These are phyloP conservation scores for Drosophila sturtevanti DNA, from an alignment of 1,140 invertebrate genomes.

Conservation along the genomic window DNA sequence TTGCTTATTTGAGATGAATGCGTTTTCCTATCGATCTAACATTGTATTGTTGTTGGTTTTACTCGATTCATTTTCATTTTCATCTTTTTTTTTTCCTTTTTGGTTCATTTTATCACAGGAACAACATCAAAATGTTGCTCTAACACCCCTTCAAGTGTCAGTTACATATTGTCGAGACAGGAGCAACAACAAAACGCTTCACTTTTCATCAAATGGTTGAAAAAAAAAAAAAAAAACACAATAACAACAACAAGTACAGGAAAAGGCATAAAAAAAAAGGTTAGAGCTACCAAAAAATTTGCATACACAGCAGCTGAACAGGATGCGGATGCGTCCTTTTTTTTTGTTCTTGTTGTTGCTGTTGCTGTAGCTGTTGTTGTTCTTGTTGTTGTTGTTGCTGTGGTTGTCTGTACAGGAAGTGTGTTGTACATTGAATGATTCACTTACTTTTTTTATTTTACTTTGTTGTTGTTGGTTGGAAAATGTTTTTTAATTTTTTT, in stretches of 20 bases:
- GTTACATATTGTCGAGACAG: slow-evolving; percentile 79
- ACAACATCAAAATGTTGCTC: slow-evolving; percentile 65
- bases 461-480: background rate
- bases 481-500: slow-evolving; percentile 17
- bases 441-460: slow-evolving; percentile 12
- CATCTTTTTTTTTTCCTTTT: slow-evolving; percentile 14
- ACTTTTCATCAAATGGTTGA: slow-evolving; percentile 58
- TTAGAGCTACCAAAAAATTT: slow-evolving; percentile 67
- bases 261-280: slow-evolving; percentile 54
- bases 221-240: slow-evolving; percentile 21
- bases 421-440: slow-evolving; percentile 61
- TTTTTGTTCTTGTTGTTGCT: slow-evolving; percentile 39
- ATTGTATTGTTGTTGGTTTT: background rate
- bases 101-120: slow-evolving; percentile 55
- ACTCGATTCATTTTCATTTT: background rate
- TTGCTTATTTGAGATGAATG: slow-evolving; percentile 36
- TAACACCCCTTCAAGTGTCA: slow-evolving; percentile 79
- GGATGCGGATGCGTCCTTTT: slow-evolving; percentile 59
- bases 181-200: slow-evolving; percentile 77
- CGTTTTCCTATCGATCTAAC: background rate
- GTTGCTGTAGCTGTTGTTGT: slow-evolving; percentile 36
- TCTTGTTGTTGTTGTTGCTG: slow-evolving; percentile 37
- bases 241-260: background rate
- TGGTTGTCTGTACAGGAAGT: slow-evolving; percentile 77
- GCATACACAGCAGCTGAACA: slow-evolving; percentile 77